Percentiles rank a stretch among this genome's conserved stretches.
Evolutionary conservation across 2,797 vertebrate species (phyloP).

Genomic region (Melanotaenia boesemani): DNA sequence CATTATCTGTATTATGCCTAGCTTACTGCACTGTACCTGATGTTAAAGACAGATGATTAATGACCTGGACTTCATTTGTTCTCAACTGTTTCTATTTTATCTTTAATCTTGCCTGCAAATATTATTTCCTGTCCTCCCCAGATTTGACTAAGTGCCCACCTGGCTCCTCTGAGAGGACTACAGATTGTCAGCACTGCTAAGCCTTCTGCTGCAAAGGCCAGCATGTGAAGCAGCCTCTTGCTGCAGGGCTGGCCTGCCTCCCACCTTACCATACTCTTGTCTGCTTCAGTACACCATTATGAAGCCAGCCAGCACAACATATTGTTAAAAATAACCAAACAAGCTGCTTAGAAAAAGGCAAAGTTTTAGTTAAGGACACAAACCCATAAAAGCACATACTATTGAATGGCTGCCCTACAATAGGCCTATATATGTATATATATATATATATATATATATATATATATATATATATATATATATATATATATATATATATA

Average conservation of each 20-base stretch:
- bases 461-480: too few species aligned
- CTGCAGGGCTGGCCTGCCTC: conserved; percentile 84
- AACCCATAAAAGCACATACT: conserved; percentile 29
- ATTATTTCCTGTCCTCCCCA: background rate
- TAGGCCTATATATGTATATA: too few species aligned
- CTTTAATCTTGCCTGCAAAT: conserved; percentile 12
- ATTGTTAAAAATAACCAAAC: conserved; percentile 1
- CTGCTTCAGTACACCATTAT: conserved; percentile 19
- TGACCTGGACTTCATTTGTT: conserved; percentile 9
- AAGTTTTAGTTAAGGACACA: conserved; percentile 15
- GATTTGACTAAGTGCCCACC: conserved; percentile 43
- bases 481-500: too few species aligned
- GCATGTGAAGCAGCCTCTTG: conserved; percentile 67
- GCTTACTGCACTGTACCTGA: background rate
- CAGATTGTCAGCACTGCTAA: conserved; percentile 65
- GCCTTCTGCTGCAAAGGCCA: conserved; percentile 79
- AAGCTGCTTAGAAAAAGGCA: background rate
- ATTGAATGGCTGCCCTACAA: conserved; percentile 26
- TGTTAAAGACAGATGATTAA: conserved; percentile 21
- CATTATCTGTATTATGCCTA: background rate
- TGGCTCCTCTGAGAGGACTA: conserved; percentile 46
- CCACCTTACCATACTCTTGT: conserved; percentile 70
- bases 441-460: too few species aligned
- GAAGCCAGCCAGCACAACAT: conserved; percentile 2
- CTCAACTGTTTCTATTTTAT: background rate